phyloP scores from a whole-genome alignment of 1,140 invertebrate species.

The Drosophila subpulchrella region DNA sequence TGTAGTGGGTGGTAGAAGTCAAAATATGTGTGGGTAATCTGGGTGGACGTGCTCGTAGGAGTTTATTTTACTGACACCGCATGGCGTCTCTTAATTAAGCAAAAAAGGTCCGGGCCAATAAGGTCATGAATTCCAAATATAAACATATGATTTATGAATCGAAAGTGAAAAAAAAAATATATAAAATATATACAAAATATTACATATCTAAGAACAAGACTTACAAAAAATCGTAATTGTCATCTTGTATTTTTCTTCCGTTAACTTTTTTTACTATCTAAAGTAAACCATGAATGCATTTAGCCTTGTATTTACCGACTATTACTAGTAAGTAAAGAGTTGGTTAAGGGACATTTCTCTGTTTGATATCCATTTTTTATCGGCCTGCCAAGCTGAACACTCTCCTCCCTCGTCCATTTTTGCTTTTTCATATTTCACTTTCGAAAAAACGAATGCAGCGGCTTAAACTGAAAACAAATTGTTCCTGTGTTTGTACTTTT shows the following conservation, averaged over 20 bases:
- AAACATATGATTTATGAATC: constrained; percentile 59
- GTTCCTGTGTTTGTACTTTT: constrained; percentile 2
- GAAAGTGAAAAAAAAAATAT: not conserved
- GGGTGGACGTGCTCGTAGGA: constrained; percentile 12
- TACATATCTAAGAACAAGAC: too few relatives aligned
- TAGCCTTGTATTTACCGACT: too few relatives aligned
- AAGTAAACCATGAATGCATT: too few relatives aligned
- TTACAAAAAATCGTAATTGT: too few relatives aligned
- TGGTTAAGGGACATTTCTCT: not conserved
- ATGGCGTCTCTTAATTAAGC: constrained; percentile 71
- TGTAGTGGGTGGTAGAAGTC: not conserved
- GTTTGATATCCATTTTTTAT: constrained; percentile 10
- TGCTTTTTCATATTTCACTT: constrained; percentile 6
- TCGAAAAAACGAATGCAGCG: constrained; percentile 9
- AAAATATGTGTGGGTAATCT: constrained; percentile 9
- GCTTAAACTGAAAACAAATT: constrained; percentile 17
- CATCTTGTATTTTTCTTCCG: too few relatives aligned
- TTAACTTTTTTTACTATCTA: not conserved
- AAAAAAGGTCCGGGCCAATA: constrained; percentile 24
- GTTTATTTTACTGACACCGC: constrained; percentile 39
- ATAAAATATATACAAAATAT: too few relatives aligned
- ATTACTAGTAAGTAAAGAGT: too few relatives aligned
- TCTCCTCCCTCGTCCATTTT: not conserved
- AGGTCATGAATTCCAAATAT: constrained; percentile 37
- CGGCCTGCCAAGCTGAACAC: not conserved